Evolutionary conservation across 2,113 vertebrate genomes (phyloP).

Genomic region (Cichladusa arquata): DNA sequence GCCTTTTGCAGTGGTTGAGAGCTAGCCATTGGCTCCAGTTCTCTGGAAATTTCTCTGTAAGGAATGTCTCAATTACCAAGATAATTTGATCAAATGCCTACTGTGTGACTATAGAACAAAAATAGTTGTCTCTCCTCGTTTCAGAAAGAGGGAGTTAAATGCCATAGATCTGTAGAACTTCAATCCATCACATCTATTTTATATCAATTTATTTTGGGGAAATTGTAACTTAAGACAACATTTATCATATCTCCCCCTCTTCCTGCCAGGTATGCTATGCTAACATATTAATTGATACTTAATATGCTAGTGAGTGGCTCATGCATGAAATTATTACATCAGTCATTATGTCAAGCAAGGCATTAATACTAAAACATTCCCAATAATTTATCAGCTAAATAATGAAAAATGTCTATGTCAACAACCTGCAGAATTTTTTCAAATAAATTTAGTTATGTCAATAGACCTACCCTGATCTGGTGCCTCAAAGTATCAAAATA

Average conservation of each 20-base stretch:
- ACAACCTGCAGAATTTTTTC: neutral
- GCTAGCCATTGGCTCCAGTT: neutral
- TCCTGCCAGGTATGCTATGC: neutral
- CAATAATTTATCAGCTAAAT: neutral
- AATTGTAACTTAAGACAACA: neutral
- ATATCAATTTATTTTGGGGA: neutral
- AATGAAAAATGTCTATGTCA: neutral
- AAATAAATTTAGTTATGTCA: neutral
- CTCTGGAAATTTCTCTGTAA: neutral
- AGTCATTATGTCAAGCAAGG: neutral
- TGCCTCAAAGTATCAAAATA: neutral
- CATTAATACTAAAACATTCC: neutral
- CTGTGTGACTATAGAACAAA: neutral
- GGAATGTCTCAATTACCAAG: neutral
- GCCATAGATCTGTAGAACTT: neutral
- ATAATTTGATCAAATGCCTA: neutral
- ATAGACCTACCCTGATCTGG: neutral
- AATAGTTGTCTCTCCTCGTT: neutral
- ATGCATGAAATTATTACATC: neutral
- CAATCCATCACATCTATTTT: neutral
- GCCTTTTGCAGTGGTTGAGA: neutral
- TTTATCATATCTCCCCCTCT: accelerated
- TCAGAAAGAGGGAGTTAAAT: neutral
- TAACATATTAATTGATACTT: neutral
- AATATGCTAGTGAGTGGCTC: neutral